Evolutionary conservation across 2,113 vertebrate species (phyloP).

Genomic region (Tylochromis polylepis): DNA sequence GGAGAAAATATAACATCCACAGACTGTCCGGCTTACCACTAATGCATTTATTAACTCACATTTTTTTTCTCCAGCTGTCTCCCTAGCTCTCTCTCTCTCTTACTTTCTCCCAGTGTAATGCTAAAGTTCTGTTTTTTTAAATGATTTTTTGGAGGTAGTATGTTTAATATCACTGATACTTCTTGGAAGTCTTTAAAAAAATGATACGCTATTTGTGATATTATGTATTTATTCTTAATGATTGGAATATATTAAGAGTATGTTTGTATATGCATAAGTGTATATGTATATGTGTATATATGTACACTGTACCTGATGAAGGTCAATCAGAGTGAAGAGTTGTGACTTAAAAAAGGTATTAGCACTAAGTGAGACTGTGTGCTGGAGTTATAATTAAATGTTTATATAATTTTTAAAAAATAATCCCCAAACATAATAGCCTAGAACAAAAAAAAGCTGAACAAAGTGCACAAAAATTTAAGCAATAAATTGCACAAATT

Average conservation of each 20-base stretch:
- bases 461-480: too few relatives aligned
- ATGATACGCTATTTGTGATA: background rate
- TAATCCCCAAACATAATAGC: background rate
- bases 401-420: background rate
- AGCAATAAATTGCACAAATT: too few relatives aligned
- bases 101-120: background rate
- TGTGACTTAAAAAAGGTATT: background rate
- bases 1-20: background rate
- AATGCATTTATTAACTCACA: background rate
- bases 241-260: background rate
- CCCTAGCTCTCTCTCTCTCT: background rate
- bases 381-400: background rate
- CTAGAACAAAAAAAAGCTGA: background rate
- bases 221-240: background rate
- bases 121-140: background rate
- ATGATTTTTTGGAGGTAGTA: background rate
- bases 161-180: background rate
- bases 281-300: background rate
- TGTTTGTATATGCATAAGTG: background rate
- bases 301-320: background rate
- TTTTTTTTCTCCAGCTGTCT: background rate
- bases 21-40: background rate
- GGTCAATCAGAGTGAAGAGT: background rate
- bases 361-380: rapidly evolving
- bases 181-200: background rate